Base-by-base conservation (phyloP, 2,113 vertebrate genomes). In the Rhabdornis inornatus region DNA sequence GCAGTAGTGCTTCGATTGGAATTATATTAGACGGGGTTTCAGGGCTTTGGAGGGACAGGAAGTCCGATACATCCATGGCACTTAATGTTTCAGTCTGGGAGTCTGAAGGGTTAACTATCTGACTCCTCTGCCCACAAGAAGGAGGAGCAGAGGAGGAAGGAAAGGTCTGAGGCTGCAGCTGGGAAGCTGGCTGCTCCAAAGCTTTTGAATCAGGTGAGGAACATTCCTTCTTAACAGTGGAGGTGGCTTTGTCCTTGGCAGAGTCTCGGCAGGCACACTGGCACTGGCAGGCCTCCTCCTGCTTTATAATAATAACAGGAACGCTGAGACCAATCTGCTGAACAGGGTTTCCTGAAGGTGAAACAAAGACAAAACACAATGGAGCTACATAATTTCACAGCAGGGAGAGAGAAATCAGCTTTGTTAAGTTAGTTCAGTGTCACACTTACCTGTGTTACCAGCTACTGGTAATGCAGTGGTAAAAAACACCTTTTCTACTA, bases 291-390 rank as follows among this genome's bases (percentile, higher is more conserved):
- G 99, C 99, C 95, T 99, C 99, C 96, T 99, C 99, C 98, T 99
- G 99, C 96, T 99, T 99, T 96, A 99, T 99, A 97, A 99, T 99
- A 97, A 99, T 99, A 96, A 99, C 99, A 11, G 99, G 99, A 94
- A 99, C 98, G 61, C 99, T 99, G 97, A 99, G 98, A 92, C 99
- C 99, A 19, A 99, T 99, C 97, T 99, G 99, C 95, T 99, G 99
- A 87, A 99, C 98, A 7, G 99, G 97, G 95, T 92, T 99, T 89
- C 99, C 99, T 99, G 97, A 81, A 95, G 92, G n/a, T 88, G 92
- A 96, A 95, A 96, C 94, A 94, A 57, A 80, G 30, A 96, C 72
- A 92, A 96, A 93, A 94, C 83, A 95, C 39, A 71, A 92, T 3
- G 5, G 59, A 94, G 37, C 40, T 7, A 65, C 47, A 42, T 15